A percentile compares a stretch with the other conserved stretches of the same genome.
Conservation (phyloP, 2,888 invertebrate species). For the Sarcophaga rosellei region DNA sequence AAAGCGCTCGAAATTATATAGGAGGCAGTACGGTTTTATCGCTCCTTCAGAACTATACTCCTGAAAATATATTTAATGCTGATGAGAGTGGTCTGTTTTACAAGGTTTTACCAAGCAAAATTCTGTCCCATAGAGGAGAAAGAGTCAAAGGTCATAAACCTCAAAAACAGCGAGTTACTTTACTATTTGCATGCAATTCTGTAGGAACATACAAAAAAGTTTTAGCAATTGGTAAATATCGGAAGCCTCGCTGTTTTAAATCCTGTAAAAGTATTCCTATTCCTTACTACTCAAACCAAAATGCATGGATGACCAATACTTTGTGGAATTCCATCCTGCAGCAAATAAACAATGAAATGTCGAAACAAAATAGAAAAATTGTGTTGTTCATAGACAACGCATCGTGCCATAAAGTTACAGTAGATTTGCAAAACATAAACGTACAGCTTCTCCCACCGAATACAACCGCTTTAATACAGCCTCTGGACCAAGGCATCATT, state of each 20-base stretch:
- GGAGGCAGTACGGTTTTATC: too few relatives aligned
- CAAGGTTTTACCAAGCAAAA: slow-evolving; percentile 50
- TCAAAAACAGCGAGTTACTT: slow-evolving; percentile 50
- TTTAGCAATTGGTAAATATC: slow-evolving; percentile 54
- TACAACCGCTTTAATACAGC: slow-evolving; percentile 59
- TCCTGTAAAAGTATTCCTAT: slow-evolving; percentile 40
- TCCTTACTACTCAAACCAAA: slow-evolving; percentile 55
- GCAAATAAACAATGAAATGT: slow-evolving; percentile 53
- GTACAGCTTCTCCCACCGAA: slow-evolving; percentile 61
- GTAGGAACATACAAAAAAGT: slow-evolving; percentile 59
- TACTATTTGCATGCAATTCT: slow-evolving; percentile 56
- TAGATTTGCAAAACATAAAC: slow-evolving; percentile 56
- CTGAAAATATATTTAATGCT: slow-evolving; percentile 57
- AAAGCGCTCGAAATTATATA: too few relatives aligned
- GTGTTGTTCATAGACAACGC: slow-evolving; percentile 53
- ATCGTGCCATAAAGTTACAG: slow-evolving; percentile 57
- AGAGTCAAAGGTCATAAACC: slow-evolving; percentile 11
- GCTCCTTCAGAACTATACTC: slow-evolving; percentile 21
- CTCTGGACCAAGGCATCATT: slow-evolving; percentile 63
- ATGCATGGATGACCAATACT: slow-evolving; percentile 53
- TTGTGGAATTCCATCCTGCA: slow-evolving; percentile 54
- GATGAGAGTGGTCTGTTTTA: slow-evolving; percentile 55
- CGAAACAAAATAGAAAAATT: slow-evolving; percentile 45
- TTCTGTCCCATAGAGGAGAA: too few relatives aligned
- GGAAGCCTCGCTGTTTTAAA: slow-evolving; percentile 49